phyloP scores from a whole-genome alignment of 2,113 vertebrate genomes.

The Gymnobelideus leadbeateri region DNA sequence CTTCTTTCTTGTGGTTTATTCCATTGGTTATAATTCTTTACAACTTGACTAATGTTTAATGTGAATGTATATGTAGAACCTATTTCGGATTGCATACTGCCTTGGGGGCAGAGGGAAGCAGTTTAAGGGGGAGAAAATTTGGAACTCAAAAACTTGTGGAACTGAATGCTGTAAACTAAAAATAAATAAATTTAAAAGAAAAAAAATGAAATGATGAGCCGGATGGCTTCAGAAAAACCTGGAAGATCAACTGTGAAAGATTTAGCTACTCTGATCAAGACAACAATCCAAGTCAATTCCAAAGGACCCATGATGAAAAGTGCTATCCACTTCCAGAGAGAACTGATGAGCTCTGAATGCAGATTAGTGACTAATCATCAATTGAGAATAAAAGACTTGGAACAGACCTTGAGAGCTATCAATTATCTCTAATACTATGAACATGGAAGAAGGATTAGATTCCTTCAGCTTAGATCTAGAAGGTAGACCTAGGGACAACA shows the following conservation, averaged over 20 bases:
- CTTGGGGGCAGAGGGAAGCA: too few species aligned
- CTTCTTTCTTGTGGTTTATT: too few species aligned
- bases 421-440: not conserved
- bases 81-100: too few species aligned
- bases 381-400: not conserved
- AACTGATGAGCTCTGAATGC: not conserved
- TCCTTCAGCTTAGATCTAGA: not conserved
- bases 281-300: not conserved
- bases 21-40: too few species aligned
- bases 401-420: not conserved
- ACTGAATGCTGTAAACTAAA: too few species aligned
- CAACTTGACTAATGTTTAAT: too few species aligned
- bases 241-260: not conserved
- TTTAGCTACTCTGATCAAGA: not conserved
- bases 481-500: not conserved
- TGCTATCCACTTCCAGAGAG: not conserved
- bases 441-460: not conserved
- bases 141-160: too few species aligned
- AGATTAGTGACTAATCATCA: not conserved
- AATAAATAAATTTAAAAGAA: too few species aligned
- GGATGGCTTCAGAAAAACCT: not conserved
- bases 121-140: too few species aligned
- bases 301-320: not conserved
- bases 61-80: too few species aligned
- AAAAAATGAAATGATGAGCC: not conserved